Percentiles rank a stretch among this genome's conserved stretches.
phyloP scores from a whole-genome alignment of 2,797 vertebrate species.

The Phrynocephalus forsythii region DNA sequence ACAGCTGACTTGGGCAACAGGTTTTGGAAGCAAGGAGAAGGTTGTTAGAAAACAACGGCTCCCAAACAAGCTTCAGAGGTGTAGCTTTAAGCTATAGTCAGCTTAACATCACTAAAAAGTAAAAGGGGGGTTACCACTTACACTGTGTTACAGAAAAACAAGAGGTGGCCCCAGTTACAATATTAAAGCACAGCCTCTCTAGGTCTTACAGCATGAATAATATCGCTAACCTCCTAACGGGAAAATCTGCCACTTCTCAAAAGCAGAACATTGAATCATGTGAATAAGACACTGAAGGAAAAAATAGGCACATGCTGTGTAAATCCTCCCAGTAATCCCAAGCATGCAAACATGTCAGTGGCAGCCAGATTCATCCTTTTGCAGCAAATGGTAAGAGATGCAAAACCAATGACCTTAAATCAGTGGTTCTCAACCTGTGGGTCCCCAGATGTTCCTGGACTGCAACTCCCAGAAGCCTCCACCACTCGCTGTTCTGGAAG shows the following conservation, averaged over 20 bases:
- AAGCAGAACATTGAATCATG: constrained; percentile 1
- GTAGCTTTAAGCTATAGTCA: not conserved
- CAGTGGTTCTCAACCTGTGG: no score
- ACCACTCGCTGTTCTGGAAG: no score
- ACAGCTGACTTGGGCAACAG: no score
- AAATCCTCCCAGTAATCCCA: constrained; percentile 43
- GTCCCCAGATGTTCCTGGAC: no score
- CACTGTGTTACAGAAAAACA: no score
- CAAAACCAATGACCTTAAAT: constrained; percentile 1
- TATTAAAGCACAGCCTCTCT: not conserved
- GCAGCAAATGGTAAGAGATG: constrained; percentile 34
- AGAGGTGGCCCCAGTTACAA: not conserved
- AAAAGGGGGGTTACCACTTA: no score
- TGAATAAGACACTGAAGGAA: not conserved
- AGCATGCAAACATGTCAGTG: constrained; percentile 9
- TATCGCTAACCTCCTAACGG: not conserved
- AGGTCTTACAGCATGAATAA: not conserved
- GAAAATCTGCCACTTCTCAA: not conserved
- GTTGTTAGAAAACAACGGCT: not conserved
- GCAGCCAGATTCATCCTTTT: not conserved
- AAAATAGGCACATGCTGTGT: not conserved
- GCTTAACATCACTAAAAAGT: not conserved
- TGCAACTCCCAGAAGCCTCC: no score
- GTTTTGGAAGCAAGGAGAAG: no score
- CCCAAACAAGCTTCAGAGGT: not conserved